phyloP scores from a whole-genome alignment of 2,888 invertebrate species.

The Agonopterix arenella region DNA sequence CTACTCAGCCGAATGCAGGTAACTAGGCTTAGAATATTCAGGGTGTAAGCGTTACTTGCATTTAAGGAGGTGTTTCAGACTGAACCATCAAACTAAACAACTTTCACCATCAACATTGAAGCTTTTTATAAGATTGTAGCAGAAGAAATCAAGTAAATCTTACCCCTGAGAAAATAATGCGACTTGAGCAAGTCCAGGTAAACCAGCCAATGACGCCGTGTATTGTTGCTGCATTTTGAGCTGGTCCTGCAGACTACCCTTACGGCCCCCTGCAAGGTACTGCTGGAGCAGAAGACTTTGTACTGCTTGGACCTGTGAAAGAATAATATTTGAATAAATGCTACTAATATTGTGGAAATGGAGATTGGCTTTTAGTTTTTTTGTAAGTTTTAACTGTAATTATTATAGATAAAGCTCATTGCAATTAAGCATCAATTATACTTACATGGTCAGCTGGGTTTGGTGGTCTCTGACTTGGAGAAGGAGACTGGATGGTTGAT shows the following conservation, averaged over 20 bases:
- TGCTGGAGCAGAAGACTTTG: conserved; percentile 69
- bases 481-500: conserved; percentile 54
- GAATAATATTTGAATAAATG: background rate
- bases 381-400: too few relatives aligned
- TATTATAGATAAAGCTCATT: too few relatives aligned
- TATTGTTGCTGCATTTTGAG: conserved; percentile 70
- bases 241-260: conserved; percentile 63
- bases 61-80: too few relatives aligned
- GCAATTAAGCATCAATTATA: background rate
- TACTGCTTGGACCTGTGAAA: conserved; percentile 62
- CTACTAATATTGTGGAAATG: too few relatives aligned
- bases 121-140: too few relatives aligned
- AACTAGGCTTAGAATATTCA: too few relatives aligned
- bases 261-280: conserved; percentile 62
- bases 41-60: too few relatives aligned
- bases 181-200: conserved; percentile 64
- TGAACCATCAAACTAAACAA: too few relatives aligned
- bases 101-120: too few relatives aligned
- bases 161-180: conserved; percentile 69
- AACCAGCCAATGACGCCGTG: conserved; percentile 60
- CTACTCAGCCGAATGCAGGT: too few relatives aligned
- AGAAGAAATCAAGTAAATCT: conserved; percentile 14
- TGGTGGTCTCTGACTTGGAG: conserved; percentile 60
- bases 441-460: conserved; percentile 67
- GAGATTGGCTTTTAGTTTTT: too few relatives aligned